Conservation (phyloP, 2,888 invertebrate species). For the Blomia tropicalis region DNA sequence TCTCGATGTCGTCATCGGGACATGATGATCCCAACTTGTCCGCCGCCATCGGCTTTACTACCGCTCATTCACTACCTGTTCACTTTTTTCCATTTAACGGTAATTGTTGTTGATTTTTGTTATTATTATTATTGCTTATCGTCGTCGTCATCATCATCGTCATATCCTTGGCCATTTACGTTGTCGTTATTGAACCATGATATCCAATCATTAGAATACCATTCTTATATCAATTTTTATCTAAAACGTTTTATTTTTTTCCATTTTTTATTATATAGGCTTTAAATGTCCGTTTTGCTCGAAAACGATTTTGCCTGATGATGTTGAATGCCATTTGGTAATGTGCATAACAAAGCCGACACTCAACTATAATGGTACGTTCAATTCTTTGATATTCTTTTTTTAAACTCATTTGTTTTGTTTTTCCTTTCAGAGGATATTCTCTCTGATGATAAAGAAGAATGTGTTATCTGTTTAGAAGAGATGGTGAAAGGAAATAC, state of each 20-base stretch:
- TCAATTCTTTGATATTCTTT: neutral
- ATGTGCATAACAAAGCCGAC: constrained; percentile 98
- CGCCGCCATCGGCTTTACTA: constrained; percentile 35
- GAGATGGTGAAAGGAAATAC: constrained; percentile 86
- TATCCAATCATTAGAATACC: neutral
- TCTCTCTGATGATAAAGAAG: constrained; percentile 85
- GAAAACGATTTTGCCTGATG: constrained; percentile 92
- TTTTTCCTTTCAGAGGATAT: constrained; percentile 74
- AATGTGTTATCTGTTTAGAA: constrained; percentile 97
- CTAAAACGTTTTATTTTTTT: constrained; percentile 7
- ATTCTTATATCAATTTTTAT: neutral
- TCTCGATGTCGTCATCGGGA: constrained; percentile 28
- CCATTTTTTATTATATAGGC: constrained; percentile 48
- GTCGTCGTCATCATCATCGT: neutral
- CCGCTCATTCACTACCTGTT: constrained; percentile 74
- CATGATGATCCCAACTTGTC: constrained; percentile 27
- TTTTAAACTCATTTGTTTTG: neutral
- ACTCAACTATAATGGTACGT: constrained; percentile 91
- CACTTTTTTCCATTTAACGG: constrained; percentile 83
- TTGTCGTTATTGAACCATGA: no score
- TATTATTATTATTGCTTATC: neutral
- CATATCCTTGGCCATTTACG: no score
- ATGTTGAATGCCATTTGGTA: constrained; percentile 96
- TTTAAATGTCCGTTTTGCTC: constrained; percentile 98
- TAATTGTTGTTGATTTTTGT: constrained; percentile 40